Evolutionary conservation across 2,113 vertebrate genomes (phyloP), one percentile per base, ranked within the genome.

Genomic region (Saguinus midas): DNA sequence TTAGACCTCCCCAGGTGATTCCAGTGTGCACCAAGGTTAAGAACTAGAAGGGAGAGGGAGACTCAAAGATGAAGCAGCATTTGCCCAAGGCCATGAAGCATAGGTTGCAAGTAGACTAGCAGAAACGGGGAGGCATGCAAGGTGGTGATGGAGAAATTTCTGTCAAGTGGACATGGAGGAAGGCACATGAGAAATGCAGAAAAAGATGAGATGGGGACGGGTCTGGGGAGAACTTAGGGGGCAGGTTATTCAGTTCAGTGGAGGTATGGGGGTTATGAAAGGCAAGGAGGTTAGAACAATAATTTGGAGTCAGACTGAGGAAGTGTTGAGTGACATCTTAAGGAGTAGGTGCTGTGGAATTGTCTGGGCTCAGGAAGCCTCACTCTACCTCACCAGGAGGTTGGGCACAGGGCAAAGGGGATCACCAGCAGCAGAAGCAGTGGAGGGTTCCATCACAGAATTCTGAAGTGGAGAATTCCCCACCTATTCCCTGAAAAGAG

Each of bases 31-130:
- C 52, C 4, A 2, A 27, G 58, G 8, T 23, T 14, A 48, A 23
- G 68, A 9, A 55, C 10, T 13, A 3, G n/a, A 57, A 20, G 58
- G 70, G 3, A 4, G 6, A 20, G 29, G 21, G 17, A 90, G 23
- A 43, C 8, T 20, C 0, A 25, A 5, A 27, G 32, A 5, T 1
- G 2, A 43, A 32, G 55, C 66, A 23, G 8, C 6, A 1, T n/a
- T 11, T 27, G 40, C 25, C 43, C 70, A 21, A 23, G 78, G 32
- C 32, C 48, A 8, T 4, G 25, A n/a, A 27, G 64, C 82, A 10
- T 1, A 10, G 0, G 48, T 52, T 37, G 1, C 21, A 7, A n/a
- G 35, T 3, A 8, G n/a, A 13, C 8, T 0, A 2, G 21, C 14
- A 5, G 43, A 16, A 75, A 80, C 21, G 35, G 35, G 50, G 48